These are phyloP conservation scores for Oscheius sp. DNA, from an alignment of 2,888 invertebrate genomes.

Conservation along the genomic window DNA sequence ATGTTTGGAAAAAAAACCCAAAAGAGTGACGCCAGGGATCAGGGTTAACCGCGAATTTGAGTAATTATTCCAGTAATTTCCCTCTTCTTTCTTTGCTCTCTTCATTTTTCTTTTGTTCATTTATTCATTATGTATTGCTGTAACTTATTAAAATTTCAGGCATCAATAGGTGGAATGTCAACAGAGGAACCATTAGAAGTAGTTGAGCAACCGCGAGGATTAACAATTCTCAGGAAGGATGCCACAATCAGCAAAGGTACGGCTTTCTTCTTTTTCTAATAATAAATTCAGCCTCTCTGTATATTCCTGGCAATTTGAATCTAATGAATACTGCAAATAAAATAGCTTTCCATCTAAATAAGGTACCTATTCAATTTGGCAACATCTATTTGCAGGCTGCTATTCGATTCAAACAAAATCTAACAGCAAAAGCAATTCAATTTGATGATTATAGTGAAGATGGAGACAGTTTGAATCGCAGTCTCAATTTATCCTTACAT, in stretches of 20 bases:
- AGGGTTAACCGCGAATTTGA: too few species aligned
- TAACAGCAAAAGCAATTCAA: neutral
- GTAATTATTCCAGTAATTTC: too few species aligned
- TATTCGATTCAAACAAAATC: neutral
- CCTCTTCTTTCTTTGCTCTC: too few species aligned
- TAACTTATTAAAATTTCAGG: neutral
- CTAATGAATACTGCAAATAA: slow-evolving; percentile 13
- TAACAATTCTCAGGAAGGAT: neutral
- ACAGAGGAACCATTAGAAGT: neutral
- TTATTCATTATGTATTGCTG: neutral
- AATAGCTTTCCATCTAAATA: slow-evolving; percentile 12
- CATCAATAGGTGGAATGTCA: neutral
- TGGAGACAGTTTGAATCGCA: neutral
- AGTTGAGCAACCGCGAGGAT: neutral
- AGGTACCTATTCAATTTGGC: neutral
- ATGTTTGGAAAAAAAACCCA: too few species aligned
- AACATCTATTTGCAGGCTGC: slow-evolving; percentile 2
- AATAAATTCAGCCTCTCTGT: neutral
- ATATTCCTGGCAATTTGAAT: neutral
- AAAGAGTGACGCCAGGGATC: too few species aligned
- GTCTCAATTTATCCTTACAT: neutral
- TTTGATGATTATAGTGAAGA: neutral
- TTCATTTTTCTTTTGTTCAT: too few species aligned
- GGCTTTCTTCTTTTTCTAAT: neutral
- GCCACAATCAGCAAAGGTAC: neutral